Evolutionary conservation across 2,113 vertebrate species (phyloP), one percentile per base, ranked within the genome.

Genomic region (Chaenocephalus aceratus): DNA sequence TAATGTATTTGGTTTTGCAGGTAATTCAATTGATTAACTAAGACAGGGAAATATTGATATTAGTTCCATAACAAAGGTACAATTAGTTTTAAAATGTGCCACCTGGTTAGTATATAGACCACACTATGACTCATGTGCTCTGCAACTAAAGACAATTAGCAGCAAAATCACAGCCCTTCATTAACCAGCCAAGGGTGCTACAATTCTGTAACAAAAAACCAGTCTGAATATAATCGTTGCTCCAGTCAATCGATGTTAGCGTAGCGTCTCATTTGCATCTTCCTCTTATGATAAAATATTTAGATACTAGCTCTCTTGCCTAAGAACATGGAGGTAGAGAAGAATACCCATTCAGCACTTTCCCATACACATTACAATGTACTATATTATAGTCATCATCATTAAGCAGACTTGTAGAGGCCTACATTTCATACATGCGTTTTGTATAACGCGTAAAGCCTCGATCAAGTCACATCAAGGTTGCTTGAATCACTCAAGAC

Each of bases 251-350:
- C 45, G 60, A 66, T 34, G 48, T 36, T 18, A 67, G 44, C 21
- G 45, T 54, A 64, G 60, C 75, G 60, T 72, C 45, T 13, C 23
- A 71, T 71, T 65, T 66, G 69, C 68, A 72, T 59, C 63, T 71
- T 58, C 63, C n/a, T 51, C 21, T 18, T 49, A 16, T 58, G 46
- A 85, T 87, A 23, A 89, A 87, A 91, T 86, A 91, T 86, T 91
- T 74, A 82, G 54, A 72, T 64, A 62, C 45, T 36, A 14, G 44
- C 73, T 80, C 41, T 63, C 44, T 41, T 8, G 46, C 30, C 61
- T 45, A n/a, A 51, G 41, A 67, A 61, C 3, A 15, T 60, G 36
- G 72, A 72, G 69, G 61, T 10, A 53, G 75, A 53, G 16, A 14
- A 63, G 18, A 36, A 23, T 5, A 30, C 3, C 23, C 46, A 21